A percentile compares a stretch with the other conserved stretches of the same genome.
Conservation (phyloP, 2,888 invertebrate genomes). For the Elgonia sp. region DNA sequence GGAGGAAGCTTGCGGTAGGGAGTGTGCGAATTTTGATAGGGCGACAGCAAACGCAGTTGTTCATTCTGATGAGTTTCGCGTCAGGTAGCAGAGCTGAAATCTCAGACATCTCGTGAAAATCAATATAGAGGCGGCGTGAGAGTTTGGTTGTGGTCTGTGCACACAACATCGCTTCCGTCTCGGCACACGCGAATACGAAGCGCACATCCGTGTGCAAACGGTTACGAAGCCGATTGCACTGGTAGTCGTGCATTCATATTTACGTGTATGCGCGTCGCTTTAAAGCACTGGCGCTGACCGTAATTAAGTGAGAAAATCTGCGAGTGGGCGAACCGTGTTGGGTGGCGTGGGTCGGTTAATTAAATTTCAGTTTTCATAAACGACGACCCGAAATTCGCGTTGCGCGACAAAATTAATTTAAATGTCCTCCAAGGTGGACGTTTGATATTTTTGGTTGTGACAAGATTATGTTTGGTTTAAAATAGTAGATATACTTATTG, state of each 20-base stretch:
- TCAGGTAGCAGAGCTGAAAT: conserved; percentile 54
- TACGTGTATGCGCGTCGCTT: conserved; percentile 60
- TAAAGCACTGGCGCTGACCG: conserved; percentile 66
- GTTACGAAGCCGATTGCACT: conserved; percentile 65
- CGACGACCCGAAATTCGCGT: conserved; percentile 54
- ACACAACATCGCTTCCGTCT: conserved; percentile 72
- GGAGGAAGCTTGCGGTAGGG: too few relatives aligned
- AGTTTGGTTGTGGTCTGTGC: conserved; percentile 73
- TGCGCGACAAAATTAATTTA: conserved; percentile 54
- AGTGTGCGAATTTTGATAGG: too few relatives aligned
- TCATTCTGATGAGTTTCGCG: too few relatives aligned
- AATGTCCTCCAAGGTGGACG: conserved; percentile 39
- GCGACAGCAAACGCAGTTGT: too few relatives aligned
- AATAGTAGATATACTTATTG: neutral
- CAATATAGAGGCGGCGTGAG: conserved; percentile 67
- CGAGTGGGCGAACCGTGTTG: conserved; percentile 44
- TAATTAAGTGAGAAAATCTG: conserved; percentile 75
- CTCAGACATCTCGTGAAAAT: conserved; percentile 67
- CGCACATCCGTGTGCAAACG: conserved; percentile 71
- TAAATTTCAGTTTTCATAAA: conserved; percentile 78
- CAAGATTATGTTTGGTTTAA: neutral
- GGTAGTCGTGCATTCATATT: conserved; percentile 69
- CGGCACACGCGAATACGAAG: conserved; percentile 67
- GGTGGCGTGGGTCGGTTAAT: conserved; percentile 72
- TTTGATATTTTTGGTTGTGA: conserved; percentile 30